Percentiles rank a stretch among this genome's conserved stretches.
Conservation (phyloP, 2,888 invertebrate genomes). For the Euplexia lucipara region DNA sequence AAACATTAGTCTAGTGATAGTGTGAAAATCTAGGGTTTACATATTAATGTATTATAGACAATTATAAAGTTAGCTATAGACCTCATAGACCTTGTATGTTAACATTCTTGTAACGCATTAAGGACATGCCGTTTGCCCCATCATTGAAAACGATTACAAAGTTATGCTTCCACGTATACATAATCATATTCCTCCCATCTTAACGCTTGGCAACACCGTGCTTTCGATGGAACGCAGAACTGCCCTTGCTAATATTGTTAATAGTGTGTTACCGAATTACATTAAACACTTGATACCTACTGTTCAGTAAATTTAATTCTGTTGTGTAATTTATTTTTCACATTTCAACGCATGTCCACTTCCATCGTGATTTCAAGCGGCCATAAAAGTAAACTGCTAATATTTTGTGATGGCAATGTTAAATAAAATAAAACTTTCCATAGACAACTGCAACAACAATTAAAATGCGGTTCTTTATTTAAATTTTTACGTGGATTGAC, state of each 20-base stretch:
- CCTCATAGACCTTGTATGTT: slow-evolving; percentile 79
- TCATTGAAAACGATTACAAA: slow-evolving; percentile 63
- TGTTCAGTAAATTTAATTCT: slow-evolving; percentile 19
- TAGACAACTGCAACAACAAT: slow-evolving; percentile 25
- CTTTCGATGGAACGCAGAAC: slow-evolving; percentile 47
- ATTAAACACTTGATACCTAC: slow-evolving; percentile 26
- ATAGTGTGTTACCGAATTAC: slow-evolving; percentile 53
- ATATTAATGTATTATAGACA: slow-evolving; percentile 84
- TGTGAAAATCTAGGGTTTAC: slow-evolving; percentile 84
- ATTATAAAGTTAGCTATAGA: slow-evolving; percentile 80
- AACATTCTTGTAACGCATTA: slow-evolving; percentile 72
- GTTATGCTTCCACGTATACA: slow-evolving; percentile 60
- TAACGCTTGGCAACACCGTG: slow-evolving; percentile 59
- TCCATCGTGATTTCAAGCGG: slow-evolving; percentile 84
- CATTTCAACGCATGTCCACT: slow-evolving; percentile 71
- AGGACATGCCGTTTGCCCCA: slow-evolving; percentile 71
- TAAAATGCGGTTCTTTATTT: slow-evolving; percentile 3
- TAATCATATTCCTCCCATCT: slow-evolving; percentile 42
- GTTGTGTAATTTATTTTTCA: slow-evolving; percentile 62
- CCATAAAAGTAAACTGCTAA: slow-evolving; percentile 76
- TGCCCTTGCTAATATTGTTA: slow-evolving; percentile 47
- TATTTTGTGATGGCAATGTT: slow-evolving; percentile 62
- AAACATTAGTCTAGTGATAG: slow-evolving; percentile 86
- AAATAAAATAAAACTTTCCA: slow-evolving; percentile 46
- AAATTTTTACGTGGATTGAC: slow-evolving; percentile 1